These are phyloP conservation scores for Microcebus lehilahytsara DNA, from an alignment of 2,113 vertebrate species.

Conservation along the genomic window DNA sequence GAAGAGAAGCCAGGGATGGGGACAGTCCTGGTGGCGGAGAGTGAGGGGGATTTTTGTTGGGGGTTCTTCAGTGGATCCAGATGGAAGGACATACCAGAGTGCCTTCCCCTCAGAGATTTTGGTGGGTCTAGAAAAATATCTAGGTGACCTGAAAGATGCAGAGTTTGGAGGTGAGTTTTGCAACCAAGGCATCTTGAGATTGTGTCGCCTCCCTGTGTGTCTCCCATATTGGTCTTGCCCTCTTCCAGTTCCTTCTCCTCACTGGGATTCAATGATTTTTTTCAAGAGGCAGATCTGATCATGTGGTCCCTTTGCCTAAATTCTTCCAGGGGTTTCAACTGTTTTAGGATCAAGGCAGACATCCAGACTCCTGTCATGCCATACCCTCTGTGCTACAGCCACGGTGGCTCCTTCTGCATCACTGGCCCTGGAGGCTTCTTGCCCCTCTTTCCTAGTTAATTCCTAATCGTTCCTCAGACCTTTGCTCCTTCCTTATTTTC, in stretches of 20 bases:
- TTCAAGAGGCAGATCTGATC: neutral
- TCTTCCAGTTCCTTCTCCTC: neutral
- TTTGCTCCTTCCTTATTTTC: neutral
- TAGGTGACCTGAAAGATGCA: neutral
- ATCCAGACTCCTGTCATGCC: neutral
- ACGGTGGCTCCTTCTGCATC: neutral
- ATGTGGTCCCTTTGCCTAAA: neutral
- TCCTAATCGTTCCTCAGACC: neutral
- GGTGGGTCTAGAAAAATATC: neutral
- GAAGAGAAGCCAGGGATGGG: neutral
- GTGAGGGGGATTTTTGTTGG: neutral
- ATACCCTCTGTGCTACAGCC: neutral
- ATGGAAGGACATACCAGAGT: neutral
- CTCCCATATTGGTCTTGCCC: neutral
- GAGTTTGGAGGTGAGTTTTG: neutral
- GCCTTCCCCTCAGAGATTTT: neutral
- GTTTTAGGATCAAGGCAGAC: neutral
- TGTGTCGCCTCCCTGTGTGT: neutral
- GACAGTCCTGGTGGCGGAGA: neutral
- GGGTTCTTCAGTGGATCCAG: neutral
- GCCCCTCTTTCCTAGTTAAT: neutral
- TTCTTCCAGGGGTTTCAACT: neutral
- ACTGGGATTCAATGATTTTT: neutral
- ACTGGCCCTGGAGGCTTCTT: neutral
- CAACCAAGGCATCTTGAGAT: neutral